These are phyloP conservation scores for Gnathonemus longibarbis DNA, from an alignment of 2,113 vertebrate species.

Conservation along the genomic window DNA sequence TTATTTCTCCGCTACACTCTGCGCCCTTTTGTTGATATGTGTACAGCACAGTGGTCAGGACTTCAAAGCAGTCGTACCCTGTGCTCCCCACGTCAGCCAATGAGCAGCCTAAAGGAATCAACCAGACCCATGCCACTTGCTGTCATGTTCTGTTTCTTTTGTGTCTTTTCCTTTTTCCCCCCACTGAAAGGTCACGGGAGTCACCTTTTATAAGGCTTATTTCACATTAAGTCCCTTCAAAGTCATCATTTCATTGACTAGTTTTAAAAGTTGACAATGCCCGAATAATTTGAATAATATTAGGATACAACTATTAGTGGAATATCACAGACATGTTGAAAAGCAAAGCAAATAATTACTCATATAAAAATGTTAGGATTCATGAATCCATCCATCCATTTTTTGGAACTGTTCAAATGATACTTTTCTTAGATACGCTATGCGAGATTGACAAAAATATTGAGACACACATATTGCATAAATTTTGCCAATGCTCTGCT, in stretches of 20 bases:
- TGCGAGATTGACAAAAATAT: background rate
- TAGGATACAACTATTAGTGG: background rate
- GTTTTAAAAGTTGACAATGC: background rate
- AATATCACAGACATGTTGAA: background rate
- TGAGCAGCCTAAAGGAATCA: background rate
- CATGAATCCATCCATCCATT: background rate
- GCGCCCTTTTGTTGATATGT: background rate
- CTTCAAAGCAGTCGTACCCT: background rate
- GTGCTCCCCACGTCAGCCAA: background rate
- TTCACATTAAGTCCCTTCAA: background rate
- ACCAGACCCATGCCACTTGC: background rate
- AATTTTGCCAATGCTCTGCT: background rate
- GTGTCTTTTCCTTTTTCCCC: background rate
- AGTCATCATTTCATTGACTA: background rate
- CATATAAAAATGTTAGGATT: background rate
- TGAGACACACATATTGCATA: background rate
- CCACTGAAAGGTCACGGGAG: background rate
- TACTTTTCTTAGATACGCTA: background rate
- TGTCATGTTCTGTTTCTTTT: background rate
- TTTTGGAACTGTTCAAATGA: background rate
- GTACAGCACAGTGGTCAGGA: background rate
- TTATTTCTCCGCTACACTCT: background rate
- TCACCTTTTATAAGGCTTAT: background rate
- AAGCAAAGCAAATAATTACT: background rate
- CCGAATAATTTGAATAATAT: background rate